Conservation (phyloP, 2,113 vertebrate species). For the Capreolus pygargus region DNA sequence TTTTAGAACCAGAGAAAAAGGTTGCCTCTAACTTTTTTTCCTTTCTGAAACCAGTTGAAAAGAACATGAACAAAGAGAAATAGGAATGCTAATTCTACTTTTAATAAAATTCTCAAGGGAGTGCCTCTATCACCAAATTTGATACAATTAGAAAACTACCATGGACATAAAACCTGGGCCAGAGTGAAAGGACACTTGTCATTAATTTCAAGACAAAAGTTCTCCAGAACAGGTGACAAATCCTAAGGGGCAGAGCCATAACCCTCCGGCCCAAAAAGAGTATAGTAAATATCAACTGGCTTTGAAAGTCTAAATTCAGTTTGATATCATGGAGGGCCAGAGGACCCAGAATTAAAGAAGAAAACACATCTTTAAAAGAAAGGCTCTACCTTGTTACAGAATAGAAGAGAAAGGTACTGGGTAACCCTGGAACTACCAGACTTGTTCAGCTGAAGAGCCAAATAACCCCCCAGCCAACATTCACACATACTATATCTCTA, state of each 20-base stretch:
- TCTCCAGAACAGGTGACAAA: background rate
- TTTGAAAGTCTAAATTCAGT: background rate
- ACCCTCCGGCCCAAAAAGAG: background rate
- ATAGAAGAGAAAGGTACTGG: background rate
- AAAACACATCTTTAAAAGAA: conserved; percentile 29
- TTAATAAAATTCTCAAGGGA: background rate
- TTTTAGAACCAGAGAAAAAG: background rate
- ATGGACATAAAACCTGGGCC: background rate
- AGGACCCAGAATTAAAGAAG: background rate
- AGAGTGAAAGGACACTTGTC: background rate
- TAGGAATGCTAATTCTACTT: background rate
- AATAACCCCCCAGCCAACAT: background rate
- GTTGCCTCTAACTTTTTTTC: background rate
- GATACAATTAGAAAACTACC: background rate
- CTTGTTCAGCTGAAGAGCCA: background rate
- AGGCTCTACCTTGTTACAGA: background rate
- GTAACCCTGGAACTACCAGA: background rate
- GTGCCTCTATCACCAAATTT: background rate
- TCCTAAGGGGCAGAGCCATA: background rate
- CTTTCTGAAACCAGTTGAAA: background rate
- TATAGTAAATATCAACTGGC: background rate
- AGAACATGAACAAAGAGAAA: background rate
- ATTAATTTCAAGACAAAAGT: background rate
- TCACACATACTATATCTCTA: background rate
- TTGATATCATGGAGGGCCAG: background rate